phyloP scores from a whole-genome alignment of 2,888 invertebrate genomes.

The Drosophila anomelani region DNA sequence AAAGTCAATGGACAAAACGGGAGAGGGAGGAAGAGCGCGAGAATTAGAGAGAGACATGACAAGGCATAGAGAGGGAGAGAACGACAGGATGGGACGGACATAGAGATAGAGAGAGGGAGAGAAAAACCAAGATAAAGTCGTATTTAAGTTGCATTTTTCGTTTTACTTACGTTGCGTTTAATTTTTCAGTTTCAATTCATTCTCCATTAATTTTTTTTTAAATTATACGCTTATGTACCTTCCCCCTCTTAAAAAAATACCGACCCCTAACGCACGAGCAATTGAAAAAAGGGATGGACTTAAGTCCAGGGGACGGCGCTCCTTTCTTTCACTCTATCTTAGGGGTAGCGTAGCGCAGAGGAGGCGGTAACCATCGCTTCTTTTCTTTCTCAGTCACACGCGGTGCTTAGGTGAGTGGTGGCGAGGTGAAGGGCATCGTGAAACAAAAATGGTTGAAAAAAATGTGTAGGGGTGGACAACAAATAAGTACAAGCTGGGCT shows the following conservation, averaged over 20 bases:
- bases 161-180: constrained; percentile 2
- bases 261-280: constrained; percentile 16
- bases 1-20: not conserved
- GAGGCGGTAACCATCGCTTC: constrained; percentile 36
- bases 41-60: not conserved
- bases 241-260: not conserved
- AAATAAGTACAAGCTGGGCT: constrained; percentile 21
- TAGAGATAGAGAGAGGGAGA: not conserved
- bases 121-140: not conserved
- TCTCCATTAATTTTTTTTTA: constrained; percentile 7
- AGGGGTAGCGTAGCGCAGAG: constrained; percentile 37
- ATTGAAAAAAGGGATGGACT: constrained; percentile 19
- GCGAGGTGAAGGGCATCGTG: constrained; percentile 47
- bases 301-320: constrained; percentile 21
- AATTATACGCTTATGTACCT: constrained; percentile 6
- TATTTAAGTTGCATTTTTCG: not conserved
- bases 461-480: constrained; percentile 47
- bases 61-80: not conserved
- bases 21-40: not conserved
- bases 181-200: constrained; percentile 39
- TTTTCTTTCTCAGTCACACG: constrained; percentile 19
- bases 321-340: constrained; percentile 30
- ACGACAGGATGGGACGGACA: not conserved
- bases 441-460: constrained; percentile 69
- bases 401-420: constrained; percentile 46